phyloP scores from a whole-genome alignment of 2,797 vertebrate genomes.

The Nyctalus aviator region DNA sequence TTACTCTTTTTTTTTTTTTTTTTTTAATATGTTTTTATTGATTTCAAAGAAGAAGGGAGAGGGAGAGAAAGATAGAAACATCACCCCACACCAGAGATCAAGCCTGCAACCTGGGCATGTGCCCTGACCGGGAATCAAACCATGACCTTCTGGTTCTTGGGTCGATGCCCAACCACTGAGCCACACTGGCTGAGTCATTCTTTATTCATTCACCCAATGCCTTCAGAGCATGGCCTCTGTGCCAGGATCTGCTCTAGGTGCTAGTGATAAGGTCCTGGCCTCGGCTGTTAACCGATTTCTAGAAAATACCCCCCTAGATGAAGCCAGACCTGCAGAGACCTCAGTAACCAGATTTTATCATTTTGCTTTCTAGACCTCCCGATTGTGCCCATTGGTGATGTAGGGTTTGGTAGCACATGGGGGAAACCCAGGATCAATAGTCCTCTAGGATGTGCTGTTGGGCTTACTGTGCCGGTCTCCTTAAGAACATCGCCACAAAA shows the following conservation, averaged over 20 bases:
- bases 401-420: neutral
- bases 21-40: neutral
- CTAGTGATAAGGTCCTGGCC: neutral
- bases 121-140: no score
- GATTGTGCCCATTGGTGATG: neutral
- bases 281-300: neutral
- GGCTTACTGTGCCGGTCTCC: rapidly evolving
- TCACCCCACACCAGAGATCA: no score
- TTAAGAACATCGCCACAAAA: neutral
- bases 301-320: neutral
- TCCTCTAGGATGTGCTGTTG: rapidly evolving
- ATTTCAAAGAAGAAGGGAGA: no score
- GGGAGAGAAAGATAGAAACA: no score
- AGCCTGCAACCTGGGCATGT: no score
- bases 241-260: neutral
- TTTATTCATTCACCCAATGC: neutral
- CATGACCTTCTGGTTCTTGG: no score
- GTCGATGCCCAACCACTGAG: no score
- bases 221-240: neutral
- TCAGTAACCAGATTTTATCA: no score
- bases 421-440: neutral
- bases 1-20: no score
- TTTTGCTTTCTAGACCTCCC: neutral
- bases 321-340: neutral
- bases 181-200: no score